Evolutionary conservation across 2,888 invertebrate genomes (phyloP).

Genomic region (Pocota personata): DNA sequence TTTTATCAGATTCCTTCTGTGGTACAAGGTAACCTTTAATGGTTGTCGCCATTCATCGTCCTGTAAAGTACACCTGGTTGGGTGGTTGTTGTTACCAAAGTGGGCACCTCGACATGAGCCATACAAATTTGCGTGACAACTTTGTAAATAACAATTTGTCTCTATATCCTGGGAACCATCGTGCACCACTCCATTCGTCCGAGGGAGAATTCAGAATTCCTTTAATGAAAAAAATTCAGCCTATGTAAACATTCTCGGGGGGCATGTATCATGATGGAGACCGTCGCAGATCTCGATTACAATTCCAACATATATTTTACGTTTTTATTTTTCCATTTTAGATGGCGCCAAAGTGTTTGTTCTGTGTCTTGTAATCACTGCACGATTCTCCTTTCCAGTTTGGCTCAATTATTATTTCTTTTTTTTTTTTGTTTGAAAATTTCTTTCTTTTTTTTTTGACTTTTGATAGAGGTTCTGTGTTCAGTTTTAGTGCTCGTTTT

Average conservation of each 20-base stretch:
- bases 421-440: neutral
- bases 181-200: neutral
- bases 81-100: neutral
- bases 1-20: constrained; percentile 58
- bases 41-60: constrained; percentile 37
- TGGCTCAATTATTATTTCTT: constrained; percentile 30
- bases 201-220: constrained; percentile 12
- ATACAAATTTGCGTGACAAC: constrained; percentile 67
- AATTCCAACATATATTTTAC: constrained; percentile 42
- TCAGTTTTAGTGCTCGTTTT: constrained; percentile 45
- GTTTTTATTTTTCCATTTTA: constrained; percentile 45
- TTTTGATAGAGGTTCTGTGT: constrained; percentile 57
- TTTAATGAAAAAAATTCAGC: constrained; percentile 62
- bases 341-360: constrained; percentile 71
- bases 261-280: constrained; percentile 10
- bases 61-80: constrained; percentile 8
- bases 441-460: constrained; percentile 41
- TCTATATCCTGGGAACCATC: constrained; percentile 16
- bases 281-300: constrained; percentile 65
- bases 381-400: constrained; percentile 51
- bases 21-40: constrained; percentile 47
- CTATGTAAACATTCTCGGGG: constrained; percentile 47
- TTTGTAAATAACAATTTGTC: constrained; percentile 72
- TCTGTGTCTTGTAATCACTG: constrained; percentile 71
- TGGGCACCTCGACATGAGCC: constrained; percentile 14